Evolutionary conservation across 2,113 vertebrate genomes (phyloP).

Genomic region (Muntiacus reevesi): DNA sequence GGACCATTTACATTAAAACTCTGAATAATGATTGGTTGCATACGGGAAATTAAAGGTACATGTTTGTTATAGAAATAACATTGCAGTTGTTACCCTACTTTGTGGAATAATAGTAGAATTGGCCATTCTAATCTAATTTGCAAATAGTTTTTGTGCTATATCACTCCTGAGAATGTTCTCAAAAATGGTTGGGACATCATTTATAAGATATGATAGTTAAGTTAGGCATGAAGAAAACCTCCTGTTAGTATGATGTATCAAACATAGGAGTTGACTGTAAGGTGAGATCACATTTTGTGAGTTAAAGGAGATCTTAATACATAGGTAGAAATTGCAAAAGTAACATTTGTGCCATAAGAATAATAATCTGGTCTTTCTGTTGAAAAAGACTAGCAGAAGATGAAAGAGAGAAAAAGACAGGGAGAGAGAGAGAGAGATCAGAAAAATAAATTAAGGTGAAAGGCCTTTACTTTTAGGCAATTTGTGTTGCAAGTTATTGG

Average conservation of each 20-base stretch:
- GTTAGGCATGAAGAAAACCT: not conserved
- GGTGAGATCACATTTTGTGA: not conserved
- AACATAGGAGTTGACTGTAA: not conserved
- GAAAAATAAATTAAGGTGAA: not conserved
- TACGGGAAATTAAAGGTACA: not conserved
- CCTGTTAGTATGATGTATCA: not conserved
- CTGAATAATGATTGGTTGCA: not conserved
- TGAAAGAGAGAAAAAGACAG: not conserved
- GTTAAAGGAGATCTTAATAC: not conserved
- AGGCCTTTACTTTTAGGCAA: not conserved
- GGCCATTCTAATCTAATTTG: not conserved
- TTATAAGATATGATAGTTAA: not conserved
- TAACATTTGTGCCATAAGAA: not conserved
- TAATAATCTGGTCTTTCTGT: not conserved
- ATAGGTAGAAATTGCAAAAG: not conserved
- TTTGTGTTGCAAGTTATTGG: not conserved
- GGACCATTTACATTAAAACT: not conserved
- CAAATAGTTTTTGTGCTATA: not conserved
- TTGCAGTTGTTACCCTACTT: not conserved
- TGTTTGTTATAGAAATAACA: not conserved
- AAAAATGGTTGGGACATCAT: not conserved
- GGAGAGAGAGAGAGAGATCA: not conserved
- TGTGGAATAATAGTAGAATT: not conserved
- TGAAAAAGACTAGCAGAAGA: not conserved
- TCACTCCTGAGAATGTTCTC: not conserved